Evolutionary conservation across 2,797 vertebrate genomes (phyloP), one percentile per base, ranked within the genome.

Genomic region (Menidia menidia): DNA sequence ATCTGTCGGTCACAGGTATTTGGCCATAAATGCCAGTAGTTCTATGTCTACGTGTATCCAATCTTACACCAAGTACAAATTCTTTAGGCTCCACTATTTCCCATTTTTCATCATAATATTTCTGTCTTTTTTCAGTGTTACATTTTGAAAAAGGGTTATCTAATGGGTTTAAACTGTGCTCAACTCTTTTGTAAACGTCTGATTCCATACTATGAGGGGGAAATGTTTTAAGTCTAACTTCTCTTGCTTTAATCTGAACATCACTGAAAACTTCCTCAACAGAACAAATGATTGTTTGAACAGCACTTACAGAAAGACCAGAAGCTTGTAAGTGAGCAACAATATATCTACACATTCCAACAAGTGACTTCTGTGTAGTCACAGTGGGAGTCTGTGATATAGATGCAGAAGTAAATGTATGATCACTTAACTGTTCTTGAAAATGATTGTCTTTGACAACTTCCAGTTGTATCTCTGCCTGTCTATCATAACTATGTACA

Each of bases 1-100:
- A 47, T 47, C 7, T 47, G 14, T 45, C 42, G 4, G 13, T 44
- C 12, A 45, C 44, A 45, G 13, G 44, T 16, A 44, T 44, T 45
- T 45, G 44, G n/a, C 44, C 7, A 45, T 45, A 45, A 45, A 15
- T 6, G 15, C 13, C 44, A 16, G 44, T 48, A 19, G 32, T 60
- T 55, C 60, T 53, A 25, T 50, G 2, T 52, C 55, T 59, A 6
- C 6, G 10, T 42, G 48, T 64, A 53, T 25, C 25, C 25, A 25
- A 10, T 59, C 60, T 64, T 8, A 68, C 65, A 51, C 59, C 60
- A 58, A 63, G 59, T 3, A 68, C 31, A 63, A 25, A 75, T n/a
- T 68, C 39, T 68, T 68, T 47, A 39, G 60, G 41, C 25, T 57
- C 42, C 54, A 60, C 32, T 6, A 60, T 55, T 72, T 66, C 56